These are phyloP conservation scores for Trichopoda pennipes DNA, from an alignment of 2,888 invertebrate species.

Conservation along the genomic window DNA sequence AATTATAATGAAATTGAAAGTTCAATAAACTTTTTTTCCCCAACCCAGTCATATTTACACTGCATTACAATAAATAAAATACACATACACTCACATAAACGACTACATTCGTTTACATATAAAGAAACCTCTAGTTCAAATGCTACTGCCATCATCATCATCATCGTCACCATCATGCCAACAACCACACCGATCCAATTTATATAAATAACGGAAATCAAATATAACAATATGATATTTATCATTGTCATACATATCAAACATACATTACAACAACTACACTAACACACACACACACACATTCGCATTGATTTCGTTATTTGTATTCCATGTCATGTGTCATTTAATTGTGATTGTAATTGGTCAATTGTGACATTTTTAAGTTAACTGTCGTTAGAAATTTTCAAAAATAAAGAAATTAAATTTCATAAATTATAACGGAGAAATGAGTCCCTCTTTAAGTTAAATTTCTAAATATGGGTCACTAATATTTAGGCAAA, in stretches of 20 bases:
- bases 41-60: conserved; percentile 43
- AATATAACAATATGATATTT: conserved; percentile 47
- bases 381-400: conserved; percentile 46
- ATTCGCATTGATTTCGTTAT: background rate
- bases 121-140: conserved; percentile 46
- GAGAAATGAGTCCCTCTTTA: conserved; percentile 4
- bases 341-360: conserved; percentile 45
- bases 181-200: conserved; percentile 41
- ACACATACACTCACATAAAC: background rate
- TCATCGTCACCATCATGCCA: conserved; percentile 33
- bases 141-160: conserved; percentile 40
- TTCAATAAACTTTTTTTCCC: conserved; percentile 78
- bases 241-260: conserved; percentile 43
- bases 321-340: conserved; percentile 16
- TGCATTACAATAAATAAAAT: conserved; percentile 35
- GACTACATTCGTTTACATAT: background rate
- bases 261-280: too few relatives aligned
- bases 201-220: conserved; percentile 57
- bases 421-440: background rate
- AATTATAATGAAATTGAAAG: conserved; percentile 77
- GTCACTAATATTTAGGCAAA: too few relatives aligned
- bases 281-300: background rate
- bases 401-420: conserved; percentile 34
- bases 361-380: conserved; percentile 52
- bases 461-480: background rate